These are phyloP conservation scores for Pachypsylla venusta DNA, from an alignment of 1,140 invertebrate species.

Conservation along the genomic window DNA sequence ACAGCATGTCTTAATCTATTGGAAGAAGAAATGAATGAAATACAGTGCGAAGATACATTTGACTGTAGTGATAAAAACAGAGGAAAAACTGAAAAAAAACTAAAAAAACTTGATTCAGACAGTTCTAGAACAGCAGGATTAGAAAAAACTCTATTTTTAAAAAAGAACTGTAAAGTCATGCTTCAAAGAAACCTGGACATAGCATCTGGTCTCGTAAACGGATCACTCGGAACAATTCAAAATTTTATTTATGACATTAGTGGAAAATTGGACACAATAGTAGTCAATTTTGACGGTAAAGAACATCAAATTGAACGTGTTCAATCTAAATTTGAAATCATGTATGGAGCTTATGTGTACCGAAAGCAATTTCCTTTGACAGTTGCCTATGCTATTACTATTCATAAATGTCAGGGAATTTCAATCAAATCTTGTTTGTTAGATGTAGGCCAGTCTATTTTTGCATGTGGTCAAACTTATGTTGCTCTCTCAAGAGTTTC, in stretches of 20 bases:
- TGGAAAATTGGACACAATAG: conserved; percentile 22
- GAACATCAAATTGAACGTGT: conserved; percentile 21
- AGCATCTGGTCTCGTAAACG: conserved; percentile 21
- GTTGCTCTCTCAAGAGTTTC: conserved; percentile 30
- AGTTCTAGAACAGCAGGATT: conserved; percentile 17
- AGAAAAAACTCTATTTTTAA: not conserved
- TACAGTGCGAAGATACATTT: conserved; percentile 11
- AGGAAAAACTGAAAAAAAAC: conserved; percentile 20
- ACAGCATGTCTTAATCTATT: conserved; percentile 10
- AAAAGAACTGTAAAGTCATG: conserved; percentile 9
- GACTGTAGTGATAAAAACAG: not conserved
- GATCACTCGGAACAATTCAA: conserved; percentile 22
- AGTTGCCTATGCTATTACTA: conserved; percentile 29
- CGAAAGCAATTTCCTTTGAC: conserved; percentile 30
- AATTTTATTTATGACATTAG: conserved; percentile 17
- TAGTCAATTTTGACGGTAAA: conserved; percentile 14
- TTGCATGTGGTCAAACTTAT: conserved; percentile 28
- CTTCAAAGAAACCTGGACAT: conserved; percentile 22
- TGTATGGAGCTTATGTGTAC: conserved; percentile 25
- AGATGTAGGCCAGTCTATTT: conserved; percentile 26
- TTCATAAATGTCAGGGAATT: conserved; percentile 32
- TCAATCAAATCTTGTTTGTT: conserved; percentile 27
- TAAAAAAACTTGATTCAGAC: conserved; percentile 18
- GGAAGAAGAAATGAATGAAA: not conserved
- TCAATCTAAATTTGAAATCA: conserved; percentile 27